These are phyloP conservation scores for Chymomyza costata DNA, from an alignment of 1,140 invertebrate genomes.

Conservation along the genomic window DNA sequence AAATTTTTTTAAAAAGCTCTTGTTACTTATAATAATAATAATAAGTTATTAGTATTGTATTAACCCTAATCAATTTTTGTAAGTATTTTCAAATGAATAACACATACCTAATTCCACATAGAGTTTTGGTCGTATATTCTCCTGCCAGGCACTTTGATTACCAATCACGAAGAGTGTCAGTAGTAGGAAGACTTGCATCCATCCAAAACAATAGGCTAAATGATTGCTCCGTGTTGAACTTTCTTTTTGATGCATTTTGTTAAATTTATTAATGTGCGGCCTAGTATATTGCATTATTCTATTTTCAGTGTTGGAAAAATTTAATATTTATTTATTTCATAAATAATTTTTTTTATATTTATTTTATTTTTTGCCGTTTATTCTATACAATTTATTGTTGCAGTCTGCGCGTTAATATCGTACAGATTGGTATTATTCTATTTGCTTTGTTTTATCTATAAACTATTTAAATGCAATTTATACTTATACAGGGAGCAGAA, in stretches of 20 bases:
- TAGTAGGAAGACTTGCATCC: conserved; percentile 74
- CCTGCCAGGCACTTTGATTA: conserved; percentile 84
- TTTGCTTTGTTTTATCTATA: conserved; percentile 50
- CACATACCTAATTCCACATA: conserved; percentile 91
- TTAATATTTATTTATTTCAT: conserved; percentile 65
- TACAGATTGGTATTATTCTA: conserved; percentile 41
- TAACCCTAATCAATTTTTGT: too few relatives aligned
- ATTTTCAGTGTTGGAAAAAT: conserved; percentile 48
- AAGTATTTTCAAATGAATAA: too few relatives aligned
- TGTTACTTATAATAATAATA: too few relatives aligned
- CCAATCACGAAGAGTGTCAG: conserved; percentile 73
- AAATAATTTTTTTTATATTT: conserved; percentile 37
- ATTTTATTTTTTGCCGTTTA: conserved; percentile 30
- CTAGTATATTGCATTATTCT: conserved; percentile 30
- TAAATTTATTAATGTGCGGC: conserved; percentile 24
- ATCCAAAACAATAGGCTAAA: conserved; percentile 39
- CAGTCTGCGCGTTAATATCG: conserved; percentile 15
- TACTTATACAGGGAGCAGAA: conserved; percentile 9
- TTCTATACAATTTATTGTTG: conserved; percentile 35
- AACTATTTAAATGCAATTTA: conserved; percentile 43
- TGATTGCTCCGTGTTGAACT: conserved; percentile 30
- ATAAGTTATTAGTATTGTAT: too few relatives aligned
- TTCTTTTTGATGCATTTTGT: conserved; percentile 35
- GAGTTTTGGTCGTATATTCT: conserved; percentile 90
- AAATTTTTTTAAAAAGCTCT: too few relatives aligned